Percentiles rank a stretch among this genome's conserved stretches.
phyloP scores from a whole-genome alignment of 2,113 vertebrate genomes.

The Canis aureus region DNA sequence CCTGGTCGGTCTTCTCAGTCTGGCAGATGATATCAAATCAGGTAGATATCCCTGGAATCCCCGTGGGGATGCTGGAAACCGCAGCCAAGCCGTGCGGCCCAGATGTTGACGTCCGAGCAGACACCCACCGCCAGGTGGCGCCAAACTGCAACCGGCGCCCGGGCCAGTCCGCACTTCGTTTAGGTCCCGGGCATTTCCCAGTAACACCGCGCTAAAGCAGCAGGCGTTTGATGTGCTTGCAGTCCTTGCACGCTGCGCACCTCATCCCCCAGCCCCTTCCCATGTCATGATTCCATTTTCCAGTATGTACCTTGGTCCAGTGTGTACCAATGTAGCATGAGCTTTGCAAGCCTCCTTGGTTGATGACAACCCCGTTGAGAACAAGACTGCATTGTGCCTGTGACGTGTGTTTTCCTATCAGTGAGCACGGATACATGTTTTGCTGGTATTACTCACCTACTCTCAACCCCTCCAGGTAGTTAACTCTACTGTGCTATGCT shows the following conservation, averaged over 20 bases:
- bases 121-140: conserved; percentile 27
- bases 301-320: background rate
- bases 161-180: background rate
- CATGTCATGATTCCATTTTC: background rate
- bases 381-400: background rate
- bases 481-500: background rate
- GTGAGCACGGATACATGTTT: background rate
- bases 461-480: background rate
- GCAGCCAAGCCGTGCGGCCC: too few relatives aligned
- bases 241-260: background rate
- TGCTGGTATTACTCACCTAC: background rate
- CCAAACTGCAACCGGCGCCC: background rate
- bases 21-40: background rate
- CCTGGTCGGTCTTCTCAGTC: background rate
- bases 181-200: background rate
- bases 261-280: background rate
- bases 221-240: background rate
- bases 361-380: background rate
- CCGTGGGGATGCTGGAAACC: background rate
- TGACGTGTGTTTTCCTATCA: background rate
- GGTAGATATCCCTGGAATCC: background rate
- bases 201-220: background rate
- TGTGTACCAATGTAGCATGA: background rate
- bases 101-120: background rate
- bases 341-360: background rate